Percentiles rank a stretch among this genome's conserved stretches.
These are phyloP conservation scores for Diacarnus erythraeanus DNA, from an alignment of 37 sponge, comb jelly and placozoan species.

Conservation along the genomic window DNA sequence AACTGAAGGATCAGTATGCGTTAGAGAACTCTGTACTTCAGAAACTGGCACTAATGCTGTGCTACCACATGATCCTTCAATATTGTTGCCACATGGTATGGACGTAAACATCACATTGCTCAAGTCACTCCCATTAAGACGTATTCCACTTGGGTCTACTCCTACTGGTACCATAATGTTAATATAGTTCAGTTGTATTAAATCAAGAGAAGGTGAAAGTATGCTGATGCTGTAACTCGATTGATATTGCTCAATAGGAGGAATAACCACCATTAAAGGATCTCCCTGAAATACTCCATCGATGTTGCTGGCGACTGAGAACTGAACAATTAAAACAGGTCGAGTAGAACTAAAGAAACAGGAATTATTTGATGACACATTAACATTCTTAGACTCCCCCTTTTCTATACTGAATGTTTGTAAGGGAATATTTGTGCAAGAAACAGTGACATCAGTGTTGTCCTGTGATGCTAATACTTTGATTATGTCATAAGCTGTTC, in stretches of 20 bases:
- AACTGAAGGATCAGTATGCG: slow-evolving; percentile 8
- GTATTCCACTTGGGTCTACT: neutral
- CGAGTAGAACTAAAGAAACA: slow-evolving; percentile 25
- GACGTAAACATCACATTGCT: neutral
- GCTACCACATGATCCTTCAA: slow-evolving; percentile 14
- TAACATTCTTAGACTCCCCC: slow-evolving; percentile 8
- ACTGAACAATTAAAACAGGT: slow-evolving; percentile 48
- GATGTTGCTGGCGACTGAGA: slow-evolving; percentile 23
- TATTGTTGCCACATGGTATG: slow-evolving; percentile 9
- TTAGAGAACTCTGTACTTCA: neutral
- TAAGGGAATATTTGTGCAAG: neutral
- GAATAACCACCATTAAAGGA: slow-evolving; percentile 55
- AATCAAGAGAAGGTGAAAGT: neutral
- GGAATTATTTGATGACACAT: neutral
- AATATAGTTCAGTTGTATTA: slow-evolving; percentile 5
- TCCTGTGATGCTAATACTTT: slow-evolving; percentile 33
- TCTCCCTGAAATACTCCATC: slow-evolving; percentile 30
- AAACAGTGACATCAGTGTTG: slow-evolving; percentile 15
- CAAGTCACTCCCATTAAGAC: slow-evolving; percentile 1
- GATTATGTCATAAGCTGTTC: slow-evolving; percentile 16
- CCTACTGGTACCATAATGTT: slow-evolving; percentile 22
- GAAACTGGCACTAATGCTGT: slow-evolving; percentile 13
- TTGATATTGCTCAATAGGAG: slow-evolving; percentile 55
- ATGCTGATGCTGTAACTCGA: slow-evolving; percentile 6
- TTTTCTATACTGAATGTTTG: neutral